Base-by-base conservation (phyloP, 2,113 vertebrate genomes). In the Aramus guarauna region DNA sequence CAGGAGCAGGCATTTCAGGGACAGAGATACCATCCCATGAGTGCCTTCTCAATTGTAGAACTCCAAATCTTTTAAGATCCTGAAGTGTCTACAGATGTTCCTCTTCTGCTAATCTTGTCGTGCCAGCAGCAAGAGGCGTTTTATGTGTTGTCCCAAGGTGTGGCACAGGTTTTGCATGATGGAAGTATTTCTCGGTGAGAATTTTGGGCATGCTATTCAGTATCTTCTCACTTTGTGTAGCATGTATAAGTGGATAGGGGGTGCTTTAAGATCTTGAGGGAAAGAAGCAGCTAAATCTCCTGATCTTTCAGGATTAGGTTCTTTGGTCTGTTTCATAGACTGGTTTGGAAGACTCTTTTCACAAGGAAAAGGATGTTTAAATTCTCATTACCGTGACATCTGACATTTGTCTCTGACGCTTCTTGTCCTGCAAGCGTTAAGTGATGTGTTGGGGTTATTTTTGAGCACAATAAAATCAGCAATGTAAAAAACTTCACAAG, bases 141-240 rank as follows among this genome's bases (percentile, higher is more conserved):
- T 52, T 41, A 8, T 39, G 22, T 62, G 1, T 6, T 30, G n/a
- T 85, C 52, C 39, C 76, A 30, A 12, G 27, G 39, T 22, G 13
- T 36, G 74, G 21, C 62, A 12, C 23, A 43, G 32, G 12, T 47
- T 37, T 41, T 39, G 18, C 0, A 1, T 47, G 34, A 16, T 10
- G 56, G 23, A 45, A 30, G 6, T 23, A 6, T 29, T 91, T 79
- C 22, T 69, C 29, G 7, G 9, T 5, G 27, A 41, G 34, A 67
- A 15, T 34, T 41, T 21, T 20, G 74, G 59, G 9, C 3, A 4
- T 19, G 3, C 5, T 32, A 0, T 75, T 72, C 9, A 7, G 0
- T 21, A 22, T 15, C 39, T 63, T 15, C 41, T 92, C 23, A 1
- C 7, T 78, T 47, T 17, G 10, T 6, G 22, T 43, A 32, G n/a